Evolutionary conservation across 2,113 vertebrate genomes (phyloP).

Genomic region (Arvicanthis niloticus): DNA sequence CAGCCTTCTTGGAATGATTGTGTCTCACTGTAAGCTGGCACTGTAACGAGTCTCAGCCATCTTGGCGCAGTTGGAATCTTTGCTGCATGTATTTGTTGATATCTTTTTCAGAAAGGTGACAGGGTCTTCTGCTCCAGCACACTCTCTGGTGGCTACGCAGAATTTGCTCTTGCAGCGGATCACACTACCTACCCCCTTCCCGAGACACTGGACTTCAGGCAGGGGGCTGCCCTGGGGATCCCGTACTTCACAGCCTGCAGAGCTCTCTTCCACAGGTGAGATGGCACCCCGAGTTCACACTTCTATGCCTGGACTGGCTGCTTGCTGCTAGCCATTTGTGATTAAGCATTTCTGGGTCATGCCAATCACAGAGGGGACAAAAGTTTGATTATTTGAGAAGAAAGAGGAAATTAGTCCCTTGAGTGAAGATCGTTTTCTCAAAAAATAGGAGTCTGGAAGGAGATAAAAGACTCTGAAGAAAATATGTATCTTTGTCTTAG

Average conservation of each 20-base stretch:
- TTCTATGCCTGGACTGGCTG: not conserved
- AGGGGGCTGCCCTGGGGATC: slow-evolving; percentile 93
- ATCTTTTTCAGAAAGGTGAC: slow-evolving; percentile 90
- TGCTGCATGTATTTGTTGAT: not conserved
- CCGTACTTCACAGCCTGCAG: slow-evolving; percentile 96
- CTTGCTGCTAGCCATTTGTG: not conserved
- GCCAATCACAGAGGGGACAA: not conserved
- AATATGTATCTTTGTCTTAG: not conserved
- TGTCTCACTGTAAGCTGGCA: not conserved
- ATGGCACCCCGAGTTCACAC: not conserved
- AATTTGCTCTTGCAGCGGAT: slow-evolving; percentile 89
- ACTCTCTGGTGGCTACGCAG: slow-evolving; percentile 93
- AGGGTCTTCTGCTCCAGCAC: slow-evolving; percentile 92
- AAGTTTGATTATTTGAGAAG: not conserved
- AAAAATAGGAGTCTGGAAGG: not conserved
- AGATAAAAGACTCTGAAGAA: not conserved
- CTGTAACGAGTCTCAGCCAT: not conserved
- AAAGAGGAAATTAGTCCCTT: not conserved
- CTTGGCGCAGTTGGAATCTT: not conserved
- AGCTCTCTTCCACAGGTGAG: slow-evolving; percentile 95
- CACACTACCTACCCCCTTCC: slow-evolving; percentile 89
- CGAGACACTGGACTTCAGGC: slow-evolving; percentile 88
- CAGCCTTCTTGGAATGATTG: not conserved
- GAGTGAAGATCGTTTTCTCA: not conserved
- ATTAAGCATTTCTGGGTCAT: not conserved